Base-by-base conservation (phyloP, 2,888 invertebrate genomes). In the Octodonta nipae region DNA sequence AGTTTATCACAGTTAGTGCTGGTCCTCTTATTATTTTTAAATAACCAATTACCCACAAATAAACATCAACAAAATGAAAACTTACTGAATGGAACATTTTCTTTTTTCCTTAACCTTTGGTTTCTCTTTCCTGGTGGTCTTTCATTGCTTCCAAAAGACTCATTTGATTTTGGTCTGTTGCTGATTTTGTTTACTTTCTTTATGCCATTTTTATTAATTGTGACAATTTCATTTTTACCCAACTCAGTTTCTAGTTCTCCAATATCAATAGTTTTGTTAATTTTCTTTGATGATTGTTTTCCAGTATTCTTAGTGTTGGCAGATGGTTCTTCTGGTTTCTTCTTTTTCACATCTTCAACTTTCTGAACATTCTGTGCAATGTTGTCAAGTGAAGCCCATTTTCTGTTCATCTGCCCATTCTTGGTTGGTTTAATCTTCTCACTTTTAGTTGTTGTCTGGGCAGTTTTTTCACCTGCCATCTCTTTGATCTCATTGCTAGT, bases 331-430 rank as follows among this genome's bases (percentile, higher is more conserved):
- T 55, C 52, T 33, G 38, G 42, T 42, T 54, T 57, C 38, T 54
- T 58, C 32, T 48, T 52, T 32, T 51, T 64, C 44, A 42, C 47
- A 46, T 54, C 58, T 30, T 62, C 64, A 36, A 54, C 47, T 46
- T 65, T 67, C 40, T 61, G 61, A 34, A 55, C 58, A 12, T 60
- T 47, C 36, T 66, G 64, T n/a, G 52, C 55, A 56, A 48, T 66
- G 53, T 55, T 67, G 46, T 73, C 73, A 13, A 74, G 54, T 8
- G 73, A 73, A 14, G 71, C 71, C 74, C 74, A 75, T 54, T 70
- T 73, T 16, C 71, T 54, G 36, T 53, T 56, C 16, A 67, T 51
- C 41, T 67, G 57, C 41, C 55, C 61, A 1, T 56, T 46, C 46
- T 62, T 65, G 24, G 52, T 50, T 22, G 58, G 56, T 32, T 65